These are phyloP conservation scores for Palythoa heliodiscus DNA, from an alignment of 92 coral and sea anemone species.

Conservation along the genomic window DNA sequence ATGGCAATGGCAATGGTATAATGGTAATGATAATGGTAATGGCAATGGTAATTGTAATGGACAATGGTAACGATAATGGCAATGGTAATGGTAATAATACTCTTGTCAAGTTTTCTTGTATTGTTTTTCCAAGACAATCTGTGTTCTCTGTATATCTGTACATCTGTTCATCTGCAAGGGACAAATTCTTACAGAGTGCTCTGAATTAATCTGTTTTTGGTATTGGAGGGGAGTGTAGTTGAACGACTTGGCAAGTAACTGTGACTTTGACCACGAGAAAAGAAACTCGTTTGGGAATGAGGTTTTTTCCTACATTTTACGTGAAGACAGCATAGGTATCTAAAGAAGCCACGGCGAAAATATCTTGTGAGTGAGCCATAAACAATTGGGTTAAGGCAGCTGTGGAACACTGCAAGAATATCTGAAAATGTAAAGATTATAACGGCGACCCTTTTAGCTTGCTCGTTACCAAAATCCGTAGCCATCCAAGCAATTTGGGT, in stretches of 20 bases:
- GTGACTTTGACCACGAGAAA: background rate
- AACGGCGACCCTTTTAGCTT: slow-evolving; percentile 46
- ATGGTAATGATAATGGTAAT: background rate
- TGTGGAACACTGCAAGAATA: slow-evolving; percentile 79
- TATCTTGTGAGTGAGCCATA: slow-evolving; percentile 81
- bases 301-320: background rate
- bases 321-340: slow-evolving; percentile 71
- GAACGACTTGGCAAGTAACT: background rate
- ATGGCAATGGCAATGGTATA: background rate
- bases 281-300: background rate
- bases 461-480: slow-evolving; percentile 67
- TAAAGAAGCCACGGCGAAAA: slow-evolving; percentile 77
- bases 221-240: background rate
- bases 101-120: no score
- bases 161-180: no score
- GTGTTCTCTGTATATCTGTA: no score
- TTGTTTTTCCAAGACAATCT: no score
- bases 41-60: background rate
- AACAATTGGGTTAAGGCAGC: slow-evolving; percentile 88
- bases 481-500: slow-evolving; percentile 89
- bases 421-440: slow-evolving; percentile 68
- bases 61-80: background rate
- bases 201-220: background rate
- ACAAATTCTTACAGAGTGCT: background rate
- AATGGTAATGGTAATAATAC: background rate